Conservation (phyloP, 2,888 invertebrate genomes). For the Oligia latruncula region DNA sequence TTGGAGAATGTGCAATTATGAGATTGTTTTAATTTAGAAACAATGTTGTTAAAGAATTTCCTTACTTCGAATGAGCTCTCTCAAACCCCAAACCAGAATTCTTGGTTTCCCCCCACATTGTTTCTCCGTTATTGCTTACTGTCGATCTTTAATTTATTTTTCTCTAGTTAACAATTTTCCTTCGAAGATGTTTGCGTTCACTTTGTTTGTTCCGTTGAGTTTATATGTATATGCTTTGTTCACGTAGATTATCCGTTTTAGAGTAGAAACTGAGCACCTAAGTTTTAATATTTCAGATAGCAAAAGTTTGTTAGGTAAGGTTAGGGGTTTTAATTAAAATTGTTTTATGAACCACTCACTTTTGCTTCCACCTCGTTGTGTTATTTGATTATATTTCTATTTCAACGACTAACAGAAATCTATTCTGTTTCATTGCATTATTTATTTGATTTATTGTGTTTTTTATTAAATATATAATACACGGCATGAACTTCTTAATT, state of each 20-base stretch:
- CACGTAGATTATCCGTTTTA: conserved; percentile 16
- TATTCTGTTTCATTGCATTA: too few relatives aligned
- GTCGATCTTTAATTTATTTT: conserved; percentile 80
- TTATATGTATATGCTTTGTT: conserved; percentile 28
- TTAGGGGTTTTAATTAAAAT: background rate
- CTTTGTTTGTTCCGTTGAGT: conserved; percentile 32
- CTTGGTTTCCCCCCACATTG: conserved; percentile 87
- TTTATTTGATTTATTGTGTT: too few relatives aligned
- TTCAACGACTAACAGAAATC: too few relatives aligned
- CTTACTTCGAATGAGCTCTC: conserved; percentile 84
- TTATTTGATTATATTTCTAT: too few relatives aligned
- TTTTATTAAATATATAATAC: too few relatives aligned
- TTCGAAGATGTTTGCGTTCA: conserved; percentile 44
- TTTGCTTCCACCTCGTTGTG: background rate
- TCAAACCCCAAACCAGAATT: conserved; percentile 87
- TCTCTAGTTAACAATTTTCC: conserved; percentile 67
- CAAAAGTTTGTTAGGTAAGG: background rate
- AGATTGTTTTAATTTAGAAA: conserved; percentile 90
- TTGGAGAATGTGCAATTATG: conserved; percentile 90
- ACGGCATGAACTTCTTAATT: too few relatives aligned
- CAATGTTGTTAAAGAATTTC: conserved; percentile 89
- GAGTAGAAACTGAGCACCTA: background rate
- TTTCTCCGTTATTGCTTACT: conserved; percentile 84
- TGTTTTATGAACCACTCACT: background rate
- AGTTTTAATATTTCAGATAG: background rate